Evolutionary conservation across 53 echinoderm and acorn worm species (phyloP).

Genomic region (Hippasteria phrygiana): DNA sequence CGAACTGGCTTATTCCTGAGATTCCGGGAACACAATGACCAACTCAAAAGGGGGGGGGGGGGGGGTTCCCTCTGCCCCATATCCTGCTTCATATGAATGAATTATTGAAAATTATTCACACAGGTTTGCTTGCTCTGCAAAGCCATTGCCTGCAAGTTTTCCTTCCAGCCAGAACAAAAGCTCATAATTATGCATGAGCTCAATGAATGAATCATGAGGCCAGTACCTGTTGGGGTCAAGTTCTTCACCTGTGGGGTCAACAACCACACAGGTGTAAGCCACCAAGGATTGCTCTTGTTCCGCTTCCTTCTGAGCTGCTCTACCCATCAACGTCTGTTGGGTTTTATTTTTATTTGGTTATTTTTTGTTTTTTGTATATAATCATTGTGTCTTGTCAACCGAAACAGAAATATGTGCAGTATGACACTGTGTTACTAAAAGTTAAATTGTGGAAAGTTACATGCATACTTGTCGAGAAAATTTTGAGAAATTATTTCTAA

Average conservation of each 20-base stretch:
- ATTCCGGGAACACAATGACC: no score
- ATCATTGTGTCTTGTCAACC: not conserved
- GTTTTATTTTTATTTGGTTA: conserved; percentile 11
- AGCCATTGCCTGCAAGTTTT: not conserved
- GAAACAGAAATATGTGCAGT: not conserved
- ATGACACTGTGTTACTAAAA: no score
- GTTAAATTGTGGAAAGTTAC: no score
- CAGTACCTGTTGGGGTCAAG: conserved; percentile 41
- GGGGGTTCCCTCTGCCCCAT: no score
- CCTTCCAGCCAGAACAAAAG: not conserved
- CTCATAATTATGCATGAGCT: conserved; percentile 32
- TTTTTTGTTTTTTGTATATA: not conserved
- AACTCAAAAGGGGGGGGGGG: no score
- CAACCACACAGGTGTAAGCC: not conserved
- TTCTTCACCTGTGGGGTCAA: not conserved
- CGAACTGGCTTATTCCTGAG: no score
- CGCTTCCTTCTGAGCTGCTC: conserved; percentile 70
- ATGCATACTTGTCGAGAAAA: no score
- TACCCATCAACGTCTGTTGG: conserved; percentile 61
- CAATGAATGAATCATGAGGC: conserved; percentile 14
- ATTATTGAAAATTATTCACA: not conserved
- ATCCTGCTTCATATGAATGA: not conserved
- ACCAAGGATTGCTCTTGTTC: not conserved
- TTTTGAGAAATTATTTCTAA: no score
- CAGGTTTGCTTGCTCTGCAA: not conserved